Percentiles rank a stretch among this genome's conserved stretches.
Conservation (phyloP, 2,888 invertebrate species). For the Pollenia labialis region DNA sequence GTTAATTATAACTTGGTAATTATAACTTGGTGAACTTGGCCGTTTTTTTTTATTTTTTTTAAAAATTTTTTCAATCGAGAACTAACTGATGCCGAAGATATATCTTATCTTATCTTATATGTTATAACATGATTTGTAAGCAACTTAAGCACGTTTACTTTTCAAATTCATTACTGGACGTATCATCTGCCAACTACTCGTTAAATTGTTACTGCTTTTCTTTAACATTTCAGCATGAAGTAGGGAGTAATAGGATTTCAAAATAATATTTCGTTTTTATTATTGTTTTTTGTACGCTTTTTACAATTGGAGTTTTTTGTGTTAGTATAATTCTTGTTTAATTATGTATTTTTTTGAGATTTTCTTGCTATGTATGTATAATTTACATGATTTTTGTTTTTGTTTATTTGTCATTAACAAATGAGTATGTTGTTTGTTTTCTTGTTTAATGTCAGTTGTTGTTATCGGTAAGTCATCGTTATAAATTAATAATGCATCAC, state of each 20-base stretch:
- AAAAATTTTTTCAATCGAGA: too few species aligned
- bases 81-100: too few species aligned
- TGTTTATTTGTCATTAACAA: slow-evolving; percentile 33
- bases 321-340: slow-evolving; percentile 26
- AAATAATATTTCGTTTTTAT: slow-evolving; percentile 33
- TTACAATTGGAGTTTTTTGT: slow-evolving; percentile 37
- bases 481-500: slow-evolving; percentile 70
- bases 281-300: slow-evolving; percentile 59
- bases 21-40: too few species aligned
- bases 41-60: too few species aligned
- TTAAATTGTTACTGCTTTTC: neutral
- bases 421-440: slow-evolving; percentile 35
- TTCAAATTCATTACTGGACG: too few species aligned
- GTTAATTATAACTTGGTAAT: too few species aligned
- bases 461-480: slow-evolving; percentile 36
- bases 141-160: too few species aligned
- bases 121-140: too few species aligned
- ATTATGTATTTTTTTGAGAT: slow-evolving; percentile 38
- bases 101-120: too few species aligned
- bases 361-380: slow-evolving; percentile 38
- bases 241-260: neutral
- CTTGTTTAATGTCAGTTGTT: slow-evolving; percentile 38
- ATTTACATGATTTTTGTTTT: slow-evolving; percentile 21
- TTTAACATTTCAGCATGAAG: neutral
- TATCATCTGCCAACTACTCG: neutral